These are phyloP conservation scores for Planiliza haematocheilus DNA, from an alignment of 2,113 vertebrate genomes.

Conservation along the genomic window DNA sequence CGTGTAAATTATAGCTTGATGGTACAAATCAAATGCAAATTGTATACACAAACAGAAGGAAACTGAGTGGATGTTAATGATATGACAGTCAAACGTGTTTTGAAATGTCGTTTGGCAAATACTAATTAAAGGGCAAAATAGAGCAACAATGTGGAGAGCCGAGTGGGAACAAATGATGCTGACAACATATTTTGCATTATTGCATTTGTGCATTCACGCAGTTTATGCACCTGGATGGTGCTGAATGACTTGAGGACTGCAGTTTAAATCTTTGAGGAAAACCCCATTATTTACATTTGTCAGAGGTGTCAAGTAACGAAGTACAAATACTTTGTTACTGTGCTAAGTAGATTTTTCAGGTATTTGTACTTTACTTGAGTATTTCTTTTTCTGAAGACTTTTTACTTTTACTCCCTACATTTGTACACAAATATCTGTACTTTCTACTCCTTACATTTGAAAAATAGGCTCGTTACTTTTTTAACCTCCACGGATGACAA, in stretches of 20 bases:
- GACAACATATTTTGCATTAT: constrained; percentile 21
- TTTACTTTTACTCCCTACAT: no score
- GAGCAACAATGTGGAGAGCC: constrained; percentile 31
- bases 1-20: constrained; percentile 67
- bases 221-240: not conserved
- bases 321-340: no score
- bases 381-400: no score
- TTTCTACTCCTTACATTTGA: no score
- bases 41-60: constrained; percentile 61
- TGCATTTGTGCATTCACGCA: not conserved
- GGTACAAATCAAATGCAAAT: constrained; percentile 74
- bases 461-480: no score
- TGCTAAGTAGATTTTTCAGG: no score
- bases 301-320: no score
- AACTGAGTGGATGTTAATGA: constrained; percentile 70
- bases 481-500: no score
- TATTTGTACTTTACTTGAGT: no score
- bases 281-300: no score
- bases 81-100: constrained; percentile 73
- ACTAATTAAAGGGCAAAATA: constrained; percentile 67
- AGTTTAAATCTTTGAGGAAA: no score
- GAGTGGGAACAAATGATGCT: constrained; percentile 34
- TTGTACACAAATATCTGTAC: no score
- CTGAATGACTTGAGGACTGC: not conserved
- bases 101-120: constrained; percentile 67